Evolutionary conservation across 2,888 invertebrate genomes (phyloP), one percentile per base, ranked within the genome.

Genomic region (Drosophila anceps): DNA sequence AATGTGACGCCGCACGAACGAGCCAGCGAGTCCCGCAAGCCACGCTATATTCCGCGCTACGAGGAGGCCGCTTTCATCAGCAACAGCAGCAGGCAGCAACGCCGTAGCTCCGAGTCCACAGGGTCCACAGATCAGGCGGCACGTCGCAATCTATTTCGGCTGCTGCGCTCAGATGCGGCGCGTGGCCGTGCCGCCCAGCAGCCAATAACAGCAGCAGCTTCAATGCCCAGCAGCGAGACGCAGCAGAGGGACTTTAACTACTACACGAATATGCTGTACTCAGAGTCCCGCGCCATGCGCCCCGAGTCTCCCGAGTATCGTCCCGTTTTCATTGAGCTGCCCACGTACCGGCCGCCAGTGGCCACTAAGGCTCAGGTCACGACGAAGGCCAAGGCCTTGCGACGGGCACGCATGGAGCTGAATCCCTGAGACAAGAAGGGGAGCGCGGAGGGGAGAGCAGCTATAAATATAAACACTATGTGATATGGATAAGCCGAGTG

Each of bases 11-110:
- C 86, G 0, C 75, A 70, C 3, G 83, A 84, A 10, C 63, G 70
- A 12, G 27, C 55, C 6, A 58, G 69, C 0, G 86, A 86, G 37
- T 82, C 88, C 0, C 90, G 92, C 12, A 92, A 94, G 93, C 94
- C 95, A 0, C 94, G 95, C 58, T 96, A 95, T 82, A 95, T 96
- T 70, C 96, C 96, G 4, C 95, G 95, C 7, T 90, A 94, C 70
- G 93, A 93, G 74, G 88, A 92, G 69, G 79, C 85, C 0, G 77
- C 87, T 1, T 85, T 89, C 12, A 73, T 83, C 3, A 88, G 80
- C 24, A 62, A 61, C 43, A 81, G 20, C 61, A 37, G 69, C 1
- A 81, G 18, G 35, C 57, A 43, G 53, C 12, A 53, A 66, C 44
- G 54, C 27, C 79, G 24, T 79, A 84, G 71, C 35, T 70, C 15